Conservation (phyloP, 2,888 invertebrate species). For the Leucania comma region DNA sequence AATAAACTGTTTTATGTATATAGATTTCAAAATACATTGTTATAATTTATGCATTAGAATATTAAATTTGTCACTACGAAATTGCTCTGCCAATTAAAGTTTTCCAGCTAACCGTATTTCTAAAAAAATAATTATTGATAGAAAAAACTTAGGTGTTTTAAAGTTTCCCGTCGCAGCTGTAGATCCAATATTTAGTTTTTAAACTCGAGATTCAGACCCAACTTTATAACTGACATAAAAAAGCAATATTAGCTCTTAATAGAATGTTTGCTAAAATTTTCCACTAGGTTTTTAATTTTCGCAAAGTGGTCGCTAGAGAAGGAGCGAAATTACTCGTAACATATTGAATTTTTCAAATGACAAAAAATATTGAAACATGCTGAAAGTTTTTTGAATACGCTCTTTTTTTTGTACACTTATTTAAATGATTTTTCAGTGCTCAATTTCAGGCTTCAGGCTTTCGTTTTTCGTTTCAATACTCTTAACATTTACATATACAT, state of each 20-base stretch:
- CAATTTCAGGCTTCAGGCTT: too few species aligned
- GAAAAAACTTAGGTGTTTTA: background rate
- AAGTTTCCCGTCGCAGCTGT: background rate
- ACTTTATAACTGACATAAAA: background rate
- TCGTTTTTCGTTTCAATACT: too few species aligned
- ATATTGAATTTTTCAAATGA: background rate
- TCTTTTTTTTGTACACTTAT: background rate
- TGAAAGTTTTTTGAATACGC: background rate
- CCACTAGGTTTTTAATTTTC: conserved; percentile 6
- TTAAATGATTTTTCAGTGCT: too few species aligned
- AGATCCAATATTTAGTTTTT: background rate
- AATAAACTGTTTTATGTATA: too few species aligned
- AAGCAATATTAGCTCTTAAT: background rate
- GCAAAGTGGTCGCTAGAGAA: background rate
- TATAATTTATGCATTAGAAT: background rate
- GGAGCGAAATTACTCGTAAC: background rate
- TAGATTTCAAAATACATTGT: background rate
- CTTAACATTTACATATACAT: too few species aligned
- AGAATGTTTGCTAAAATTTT: background rate
- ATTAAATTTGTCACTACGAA: background rate
- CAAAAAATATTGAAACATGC: background rate
- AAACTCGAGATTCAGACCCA: background rate
- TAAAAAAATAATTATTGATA: background rate
- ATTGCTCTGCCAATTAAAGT: conserved; percentile 1
- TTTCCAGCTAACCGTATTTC: background rate